phyloP scores from a whole-genome alignment of 2,797 vertebrate species.

The Lutra lutra region DNA sequence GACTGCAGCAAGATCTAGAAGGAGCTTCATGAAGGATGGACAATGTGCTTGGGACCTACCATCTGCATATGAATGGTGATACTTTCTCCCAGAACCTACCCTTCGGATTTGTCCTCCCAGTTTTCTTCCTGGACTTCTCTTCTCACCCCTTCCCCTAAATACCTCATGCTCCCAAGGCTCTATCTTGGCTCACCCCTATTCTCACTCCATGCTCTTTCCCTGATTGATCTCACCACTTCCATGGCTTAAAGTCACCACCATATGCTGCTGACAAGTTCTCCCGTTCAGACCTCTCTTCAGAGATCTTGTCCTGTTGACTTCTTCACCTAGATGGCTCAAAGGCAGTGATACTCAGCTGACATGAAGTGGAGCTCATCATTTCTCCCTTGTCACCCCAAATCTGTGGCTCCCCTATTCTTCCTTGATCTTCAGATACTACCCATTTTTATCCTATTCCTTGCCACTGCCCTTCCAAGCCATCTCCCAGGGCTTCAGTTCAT shows the following conservation, averaged over 20 bases:
- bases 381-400: background rate
- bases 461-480: background rate
- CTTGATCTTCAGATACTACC: background rate
- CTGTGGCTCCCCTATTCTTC: background rate
- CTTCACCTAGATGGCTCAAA: background rate
- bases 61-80: background rate
- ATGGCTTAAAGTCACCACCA: background rate
- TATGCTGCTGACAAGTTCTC: background rate
- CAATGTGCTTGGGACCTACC: rapidly evolving
- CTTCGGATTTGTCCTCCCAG: background rate
- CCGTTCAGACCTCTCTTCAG: background rate
- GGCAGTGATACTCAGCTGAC: background rate
- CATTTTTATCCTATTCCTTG: background rate
- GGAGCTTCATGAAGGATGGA: background rate
- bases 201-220: background rate
- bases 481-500: background rate
- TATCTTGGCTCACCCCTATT: background rate
- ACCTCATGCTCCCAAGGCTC: background rate
- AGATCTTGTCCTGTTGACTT: background rate
- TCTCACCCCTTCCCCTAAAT: background rate
- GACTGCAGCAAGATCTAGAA: background rate
- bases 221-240: background rate
- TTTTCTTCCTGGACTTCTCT: background rate
- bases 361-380: background rate
- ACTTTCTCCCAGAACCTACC: background rate